phyloP scores from a whole-genome alignment of 2,797 vertebrate genomes.

The Huso huso region DNA sequence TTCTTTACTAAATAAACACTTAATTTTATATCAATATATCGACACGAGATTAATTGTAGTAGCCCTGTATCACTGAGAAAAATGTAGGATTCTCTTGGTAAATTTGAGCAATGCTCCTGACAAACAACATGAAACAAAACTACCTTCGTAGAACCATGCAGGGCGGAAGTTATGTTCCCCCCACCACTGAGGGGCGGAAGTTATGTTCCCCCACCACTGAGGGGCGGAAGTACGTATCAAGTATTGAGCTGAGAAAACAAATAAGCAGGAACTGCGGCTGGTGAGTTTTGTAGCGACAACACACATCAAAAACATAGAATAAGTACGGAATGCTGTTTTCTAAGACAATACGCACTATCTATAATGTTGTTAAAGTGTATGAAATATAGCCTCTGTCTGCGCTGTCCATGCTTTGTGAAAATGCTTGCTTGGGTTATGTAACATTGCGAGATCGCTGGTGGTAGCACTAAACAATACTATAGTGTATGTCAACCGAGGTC shows the following conservation, averaged over 20 bases:
- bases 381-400: neutral
- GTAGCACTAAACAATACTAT: neutral
- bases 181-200: constrained; percentile 51
- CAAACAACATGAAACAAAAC: too few species aligned
- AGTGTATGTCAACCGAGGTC: constrained; percentile 9
- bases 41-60: too few species aligned
- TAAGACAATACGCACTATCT: neutral
- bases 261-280: constrained; percentile 55
- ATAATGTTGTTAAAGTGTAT: neutral
- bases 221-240: constrained; percentile 49
- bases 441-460: neutral
- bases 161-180: neutral
- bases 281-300: constrained; percentile 47
- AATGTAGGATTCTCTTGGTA: too few species aligned
- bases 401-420: neutral
- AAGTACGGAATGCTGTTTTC: neutral
- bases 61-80: too few species aligned
- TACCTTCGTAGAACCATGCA: too few species aligned
- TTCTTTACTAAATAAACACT: too few species aligned
- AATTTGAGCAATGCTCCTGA: too few species aligned
- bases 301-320: neutral
- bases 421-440: constrained; percentile 1
- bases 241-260: constrained; percentile 58
- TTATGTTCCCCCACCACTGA: constrained; percentile 28
- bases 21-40: too few species aligned